A percentile compares a stretch with the other conserved stretches of the same genome.
Evolutionary conservation across 1,140 invertebrate species (phyloP).

Genomic region (Trichomalopsis sarcophagae): DNA sequence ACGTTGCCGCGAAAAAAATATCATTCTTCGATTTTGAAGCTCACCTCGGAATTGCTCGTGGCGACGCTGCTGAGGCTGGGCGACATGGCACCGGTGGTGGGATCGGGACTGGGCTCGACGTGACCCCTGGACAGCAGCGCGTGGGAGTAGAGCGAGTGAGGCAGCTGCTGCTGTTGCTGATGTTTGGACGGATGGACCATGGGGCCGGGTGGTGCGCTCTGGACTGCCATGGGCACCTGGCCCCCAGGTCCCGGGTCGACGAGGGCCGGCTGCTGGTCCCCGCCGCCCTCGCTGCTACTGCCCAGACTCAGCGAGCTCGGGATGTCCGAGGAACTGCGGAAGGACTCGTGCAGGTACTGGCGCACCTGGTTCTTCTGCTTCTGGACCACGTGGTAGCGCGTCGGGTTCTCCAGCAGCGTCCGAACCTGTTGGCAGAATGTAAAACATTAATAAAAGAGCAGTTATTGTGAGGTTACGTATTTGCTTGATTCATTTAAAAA

Average conservation of each 20-base stretch:
- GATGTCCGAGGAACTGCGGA: conserved; percentile 68
- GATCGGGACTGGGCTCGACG: conserved; percentile 77
- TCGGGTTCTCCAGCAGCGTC: conserved; percentile 92
- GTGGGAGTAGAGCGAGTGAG: conserved; percentile 63
- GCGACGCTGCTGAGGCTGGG: conserved; percentile 84
- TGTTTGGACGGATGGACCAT: conserved; percentile 54
- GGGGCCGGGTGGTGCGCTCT: conserved; percentile 68
- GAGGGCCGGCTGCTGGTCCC: conserved; percentile 56
- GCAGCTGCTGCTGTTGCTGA: conserved; percentile 17
- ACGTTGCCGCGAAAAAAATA: not conserved
- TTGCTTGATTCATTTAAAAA: too few species aligned
- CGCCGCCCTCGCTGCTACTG: not conserved
- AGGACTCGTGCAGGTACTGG: conserved; percentile 88
- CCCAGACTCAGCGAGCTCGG: conserved; percentile 32
- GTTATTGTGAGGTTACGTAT: too few species aligned
- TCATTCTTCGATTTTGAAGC: not conserved
- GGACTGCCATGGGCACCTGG: conserved; percentile 64
- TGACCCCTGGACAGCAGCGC: conserved; percentile 54
- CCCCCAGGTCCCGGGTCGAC: conserved; percentile 57
- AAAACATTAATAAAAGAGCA: too few species aligned
- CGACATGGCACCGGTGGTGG: conserved; percentile 77
- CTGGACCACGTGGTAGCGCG: conserved; percentile 92
- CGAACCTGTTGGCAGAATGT: conserved; percentile 77
- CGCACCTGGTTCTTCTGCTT: conserved; percentile 92
- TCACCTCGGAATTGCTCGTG: conserved; percentile 83